Evolutionary conservation across 2,113 vertebrate species (phyloP).

Genomic region (rabbit (Oryctolagus cuniculus)): DNA sequence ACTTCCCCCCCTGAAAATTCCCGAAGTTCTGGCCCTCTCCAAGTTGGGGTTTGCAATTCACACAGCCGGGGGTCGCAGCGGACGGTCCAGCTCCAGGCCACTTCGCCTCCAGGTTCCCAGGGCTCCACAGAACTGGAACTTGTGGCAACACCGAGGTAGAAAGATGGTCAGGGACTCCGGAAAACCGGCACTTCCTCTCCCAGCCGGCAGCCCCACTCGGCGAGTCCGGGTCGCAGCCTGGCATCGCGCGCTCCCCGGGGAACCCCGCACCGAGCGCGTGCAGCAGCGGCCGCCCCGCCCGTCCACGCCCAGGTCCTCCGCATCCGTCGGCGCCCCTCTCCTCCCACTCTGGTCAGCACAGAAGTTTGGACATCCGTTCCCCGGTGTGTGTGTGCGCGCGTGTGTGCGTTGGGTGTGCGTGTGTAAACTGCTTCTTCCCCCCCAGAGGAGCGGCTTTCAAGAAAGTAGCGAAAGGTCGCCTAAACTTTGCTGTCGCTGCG

Average conservation of each 20-base stretch:
- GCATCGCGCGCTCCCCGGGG: fast-evolving
- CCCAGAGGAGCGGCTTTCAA: background rate
- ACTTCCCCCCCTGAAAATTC: background rate
- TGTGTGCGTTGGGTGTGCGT: too few relatives aligned
- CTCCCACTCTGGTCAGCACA: background rate
- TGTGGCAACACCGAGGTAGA: background rate
- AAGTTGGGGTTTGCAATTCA: background rate
- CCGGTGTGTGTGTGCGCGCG: too few relatives aligned
- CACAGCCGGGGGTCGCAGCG: background rate
- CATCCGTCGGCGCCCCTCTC: background rate
- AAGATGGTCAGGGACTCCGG: background rate
- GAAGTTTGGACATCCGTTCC: background rate
- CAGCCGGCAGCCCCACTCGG: fast-evolving
- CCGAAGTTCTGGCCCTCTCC: background rate
- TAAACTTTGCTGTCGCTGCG: constrained; percentile 59
- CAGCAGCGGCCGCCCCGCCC: background rate
- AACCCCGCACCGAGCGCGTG: fast-evolving
- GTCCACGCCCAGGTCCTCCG: background rate
- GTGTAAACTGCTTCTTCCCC: background rate
- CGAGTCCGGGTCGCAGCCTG: background rate
- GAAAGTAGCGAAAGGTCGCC: background rate
- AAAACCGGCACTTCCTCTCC: background rate
- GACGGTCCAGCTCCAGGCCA: background rate
- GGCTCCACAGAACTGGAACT: constrained; percentile 30
- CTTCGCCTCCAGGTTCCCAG: background rate